Percentiles rank a stretch among this genome's conserved stretches.
Conservation (phyloP, 2,888 invertebrate species). For the Diploptera punctata region DNA sequence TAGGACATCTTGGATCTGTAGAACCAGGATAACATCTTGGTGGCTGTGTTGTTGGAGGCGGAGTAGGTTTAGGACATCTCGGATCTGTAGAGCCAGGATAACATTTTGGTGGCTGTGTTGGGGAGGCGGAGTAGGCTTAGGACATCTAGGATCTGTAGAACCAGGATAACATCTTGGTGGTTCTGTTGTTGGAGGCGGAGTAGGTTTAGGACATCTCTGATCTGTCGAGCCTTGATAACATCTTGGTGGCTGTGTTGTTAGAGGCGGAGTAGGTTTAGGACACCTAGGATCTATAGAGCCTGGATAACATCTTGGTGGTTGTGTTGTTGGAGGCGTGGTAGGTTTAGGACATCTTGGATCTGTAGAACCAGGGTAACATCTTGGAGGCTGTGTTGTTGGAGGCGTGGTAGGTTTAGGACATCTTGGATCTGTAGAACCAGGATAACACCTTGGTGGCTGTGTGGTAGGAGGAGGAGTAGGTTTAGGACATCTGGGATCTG, state of each 20-base stretch:
- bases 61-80: conserved; percentile 45
- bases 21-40: conserved; percentile 34
- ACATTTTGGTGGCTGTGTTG: conserved; percentile 47
- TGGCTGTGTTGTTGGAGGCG: conserved; percentile 35
- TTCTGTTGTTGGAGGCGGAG: conserved; percentile 38
- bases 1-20: conserved; percentile 34
- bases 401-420: conserved; percentile 49
- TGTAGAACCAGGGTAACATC: conserved; percentile 45
- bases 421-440: conserved; percentile 38
- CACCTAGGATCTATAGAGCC: conserved; percentile 42
- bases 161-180: conserved; percentile 41
- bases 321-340: conserved; percentile 43
- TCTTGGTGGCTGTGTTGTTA: conserved; percentile 43
- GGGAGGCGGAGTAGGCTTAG: conserved; percentile 27
- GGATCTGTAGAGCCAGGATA: conserved; percentile 49
- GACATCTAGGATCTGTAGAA: conserved; percentile 43
- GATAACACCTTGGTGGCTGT: conserved; percentile 28
- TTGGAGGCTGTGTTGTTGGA: conserved; percentile 5
- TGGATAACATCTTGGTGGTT: conserved; percentile 37
- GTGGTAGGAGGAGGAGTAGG: conserved; percentile 43
- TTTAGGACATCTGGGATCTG: conserved; percentile 45
- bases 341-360: conserved; percentile 46
- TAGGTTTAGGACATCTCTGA: conserved; percentile 40
- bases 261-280: conserved; percentile 44
- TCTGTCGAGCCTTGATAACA: conserved; percentile 49